Evolutionary conservation across 2,113 vertebrate species (phyloP), one percentile per base, ranked within the genome.

Genomic region (Dipodomys ordii): DNA sequence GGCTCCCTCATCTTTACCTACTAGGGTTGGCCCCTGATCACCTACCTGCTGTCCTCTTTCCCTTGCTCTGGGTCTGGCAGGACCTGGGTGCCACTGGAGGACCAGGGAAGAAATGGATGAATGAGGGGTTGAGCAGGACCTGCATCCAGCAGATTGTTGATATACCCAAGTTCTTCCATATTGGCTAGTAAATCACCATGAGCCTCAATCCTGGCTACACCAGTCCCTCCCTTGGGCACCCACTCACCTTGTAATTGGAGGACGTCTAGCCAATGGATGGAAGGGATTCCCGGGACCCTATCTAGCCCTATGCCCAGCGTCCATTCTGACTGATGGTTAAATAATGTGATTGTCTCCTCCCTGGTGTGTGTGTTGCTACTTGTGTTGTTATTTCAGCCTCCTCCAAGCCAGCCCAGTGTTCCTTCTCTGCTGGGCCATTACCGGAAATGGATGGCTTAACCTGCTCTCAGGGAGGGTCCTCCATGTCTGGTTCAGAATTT

Each of bases 291-390:
- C n/a, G 27, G 90, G 82, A 72, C 53, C 71, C 53, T 74, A 7
- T 74, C 46, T 6, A 27, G 82, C 60, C 53, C 57, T 46, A 12
- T 25, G 87, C 39, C 77, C 77, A 65, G 92, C 6, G 3, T 86
- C 91, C 79, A 22, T 68, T 88, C 87, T 64, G 87, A 85, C 65
- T 68, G 92, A 82, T 6, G 64, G 93, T 84, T 84, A 95, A 97
- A 97, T 32, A 89, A 97, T 90, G 94, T 93, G 96, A 95, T 76
- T 83, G 76, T 92, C 80, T 92, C 60, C 73, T 93, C 68, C 71
- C 0, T 2, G 84, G 72, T 44, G 64, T 62, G 1, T 49, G 88
- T 81, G 64, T 72, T 85, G 87, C 19, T 91, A n/a, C 67, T 73
- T 60, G 74, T 81, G 89, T 89, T 86, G 74, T 96, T 91, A 89